Percentiles rank a stretch among this genome's conserved stretches.
Conservation (phyloP, 2,797 vertebrate genomes). For the Parambassis ranga region DNA sequence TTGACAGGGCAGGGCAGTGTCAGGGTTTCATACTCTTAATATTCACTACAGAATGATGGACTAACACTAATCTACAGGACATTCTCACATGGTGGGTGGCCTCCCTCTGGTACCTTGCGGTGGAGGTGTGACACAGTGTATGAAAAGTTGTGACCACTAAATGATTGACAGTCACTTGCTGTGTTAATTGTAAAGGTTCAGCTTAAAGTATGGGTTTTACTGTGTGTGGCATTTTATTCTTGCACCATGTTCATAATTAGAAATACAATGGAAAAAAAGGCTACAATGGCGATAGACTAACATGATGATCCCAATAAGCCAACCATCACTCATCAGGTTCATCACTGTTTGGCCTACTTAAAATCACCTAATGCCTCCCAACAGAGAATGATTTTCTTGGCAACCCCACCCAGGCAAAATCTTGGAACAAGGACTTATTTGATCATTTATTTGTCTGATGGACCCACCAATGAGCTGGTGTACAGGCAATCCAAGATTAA, state of each 20-base stretch:
- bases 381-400: background rate
- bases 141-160: constrained; percentile 40
- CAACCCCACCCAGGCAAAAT: constrained; percentile 9
- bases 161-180: constrained; percentile 52
- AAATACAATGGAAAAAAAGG: background rate
- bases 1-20: constrained; percentile 9
- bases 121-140: constrained; percentile 51
- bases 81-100: constrained; percentile 71
- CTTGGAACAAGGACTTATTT: constrained; percentile 3
- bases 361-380: background rate
- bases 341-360: constrained; percentile 1
- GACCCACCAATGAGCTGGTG: background rate
- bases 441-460: background rate
- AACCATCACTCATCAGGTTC: background rate
- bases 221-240: background rate
- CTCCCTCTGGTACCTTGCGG: constrained; percentile 45
- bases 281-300: background rate
- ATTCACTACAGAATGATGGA: constrained; percentile 34
- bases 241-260: background rate
- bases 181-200: constrained; percentile 42
- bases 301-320: background rate
- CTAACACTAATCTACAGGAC: constrained; percentile 70
- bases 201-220: background rate
- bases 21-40: constrained; percentile 22
- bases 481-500: background rate